These are phyloP conservation scores for Athrips mouffetella DNA, from an alignment of 2,888 invertebrate genomes.

Conservation along the genomic window DNA sequence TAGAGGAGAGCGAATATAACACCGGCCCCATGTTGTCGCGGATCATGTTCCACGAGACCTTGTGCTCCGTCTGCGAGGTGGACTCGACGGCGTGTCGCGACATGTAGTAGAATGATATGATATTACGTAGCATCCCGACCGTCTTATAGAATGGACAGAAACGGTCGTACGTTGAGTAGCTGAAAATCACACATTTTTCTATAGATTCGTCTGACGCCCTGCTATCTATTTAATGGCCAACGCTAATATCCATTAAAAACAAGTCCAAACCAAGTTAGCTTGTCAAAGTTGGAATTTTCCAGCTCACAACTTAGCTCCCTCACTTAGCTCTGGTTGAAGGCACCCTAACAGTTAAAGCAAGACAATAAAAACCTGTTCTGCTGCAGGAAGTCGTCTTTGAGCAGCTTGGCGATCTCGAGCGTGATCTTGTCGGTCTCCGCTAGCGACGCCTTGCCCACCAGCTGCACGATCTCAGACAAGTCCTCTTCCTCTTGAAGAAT, in stretches of 20 bases:
- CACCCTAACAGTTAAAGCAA: not conserved
- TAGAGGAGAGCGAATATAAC: constrained; percentile 88
- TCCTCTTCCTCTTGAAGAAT: constrained; percentile 99
- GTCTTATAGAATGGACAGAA: constrained; percentile 99
- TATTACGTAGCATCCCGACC: constrained; percentile 99
- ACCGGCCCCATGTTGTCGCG: constrained; percentile 97
- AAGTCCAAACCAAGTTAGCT: not conserved
- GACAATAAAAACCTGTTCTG: constrained; percentile 89
- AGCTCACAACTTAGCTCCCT: no score
- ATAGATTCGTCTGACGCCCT: not conserved
- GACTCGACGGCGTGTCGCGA: constrained; percentile 98
- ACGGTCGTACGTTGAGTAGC: constrained; percentile 94
- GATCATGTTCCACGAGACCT: constrained; percentile 97
- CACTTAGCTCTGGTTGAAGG: no score
- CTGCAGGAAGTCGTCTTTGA: constrained; percentile 99
- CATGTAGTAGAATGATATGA: constrained; percentile 99
- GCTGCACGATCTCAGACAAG: constrained; percentile 99
- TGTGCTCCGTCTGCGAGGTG: constrained; percentile 98
- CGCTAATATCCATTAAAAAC: not conserved
- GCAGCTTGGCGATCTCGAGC: constrained; percentile 97
- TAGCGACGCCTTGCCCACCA: constrained; percentile 99
- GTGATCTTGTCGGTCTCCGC: constrained; percentile 99
- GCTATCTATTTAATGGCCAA: not conserved
- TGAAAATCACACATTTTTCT: constrained; percentile 35
- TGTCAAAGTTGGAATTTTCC: not conserved